These are phyloP conservation scores for Orchestes rusci DNA, from an alignment of 2,888 invertebrate genomes.

Conservation along the genomic window DNA sequence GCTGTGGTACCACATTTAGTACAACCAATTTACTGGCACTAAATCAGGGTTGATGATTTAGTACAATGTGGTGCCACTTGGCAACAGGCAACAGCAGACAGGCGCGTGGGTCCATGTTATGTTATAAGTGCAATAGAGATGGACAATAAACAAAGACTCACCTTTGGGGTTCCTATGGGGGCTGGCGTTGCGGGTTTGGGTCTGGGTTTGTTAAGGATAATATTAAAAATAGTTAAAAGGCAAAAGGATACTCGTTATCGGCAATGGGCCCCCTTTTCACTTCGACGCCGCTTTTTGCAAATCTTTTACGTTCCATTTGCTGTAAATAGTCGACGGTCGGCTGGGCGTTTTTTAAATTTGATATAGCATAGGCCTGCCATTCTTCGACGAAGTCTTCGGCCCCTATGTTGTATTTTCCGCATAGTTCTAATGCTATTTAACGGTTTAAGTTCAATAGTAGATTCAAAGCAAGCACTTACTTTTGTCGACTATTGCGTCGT, in stretches of 20 bases:
- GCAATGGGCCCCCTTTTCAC: background rate
- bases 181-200: conserved; percentile 3
- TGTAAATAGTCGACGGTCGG: conserved; percentile 55
- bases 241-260: too few relatives aligned
- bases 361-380: conserved; percentile 72
- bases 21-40: too few relatives aligned
- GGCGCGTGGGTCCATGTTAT: background rate
- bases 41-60: background rate
- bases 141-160: conserved; percentile 5
- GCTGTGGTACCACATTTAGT: too few relatives aligned
- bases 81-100: background rate
- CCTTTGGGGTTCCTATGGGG: conserved; percentile 7
- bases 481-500: conserved; percentile 50
- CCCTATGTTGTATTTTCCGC: conserved; percentile 54
- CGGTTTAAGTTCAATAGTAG: background rate
- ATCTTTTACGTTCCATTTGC: conserved; percentile 59
- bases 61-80: background rate
- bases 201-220: background rate
- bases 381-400: conserved; percentile 66
- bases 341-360: conserved; percentile 53
- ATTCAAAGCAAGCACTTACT: conserved; percentile 42
- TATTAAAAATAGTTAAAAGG: background rate
- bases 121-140: background rate
- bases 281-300: conserved; percentile 42
- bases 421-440: conserved; percentile 53